Conservation (phyloP, 2,888 invertebrate genomes). For the Germaria angustata region DNA sequence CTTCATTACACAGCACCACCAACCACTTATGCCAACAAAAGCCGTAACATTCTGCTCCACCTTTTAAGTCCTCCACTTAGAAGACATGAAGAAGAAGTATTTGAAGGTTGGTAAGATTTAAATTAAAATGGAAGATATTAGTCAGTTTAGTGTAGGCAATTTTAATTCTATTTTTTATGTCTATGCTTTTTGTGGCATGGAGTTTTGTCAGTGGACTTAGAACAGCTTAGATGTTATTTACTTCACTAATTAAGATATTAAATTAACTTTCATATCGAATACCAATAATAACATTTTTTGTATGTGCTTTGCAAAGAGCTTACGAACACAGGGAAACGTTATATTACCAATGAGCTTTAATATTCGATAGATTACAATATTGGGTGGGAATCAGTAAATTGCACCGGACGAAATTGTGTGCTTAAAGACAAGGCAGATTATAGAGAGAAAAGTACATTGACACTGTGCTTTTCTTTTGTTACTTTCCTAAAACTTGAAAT, state of each 20-base stretch:
- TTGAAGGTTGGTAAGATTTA: conserved; percentile 41
- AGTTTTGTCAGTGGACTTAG: conserved; percentile 49
- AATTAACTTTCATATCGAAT: conserved; percentile 59
- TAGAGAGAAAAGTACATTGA: not conserved
- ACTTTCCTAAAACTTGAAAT: no score
- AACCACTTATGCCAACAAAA: conserved; percentile 8
- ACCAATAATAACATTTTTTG: conserved; percentile 19
- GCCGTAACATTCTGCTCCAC: not conserved
- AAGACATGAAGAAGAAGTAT: not conserved
- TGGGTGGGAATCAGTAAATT: not conserved
- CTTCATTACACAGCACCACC: conserved; percentile 14
- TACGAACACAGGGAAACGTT: conserved; percentile 17
- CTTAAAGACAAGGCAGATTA: not conserved
- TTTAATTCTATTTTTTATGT: conserved; percentile 15
- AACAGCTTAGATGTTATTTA: conserved; percentile 71
- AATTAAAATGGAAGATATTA: conserved; percentile 52
- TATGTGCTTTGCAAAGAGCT: conserved; percentile 9
- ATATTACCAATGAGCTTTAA: conserved; percentile 31
- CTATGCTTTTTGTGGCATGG: not conserved
- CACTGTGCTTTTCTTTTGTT: no score
- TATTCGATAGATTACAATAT: not conserved
- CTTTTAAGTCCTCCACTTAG: conserved; percentile 2
- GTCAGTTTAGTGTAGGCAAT: conserved; percentile 36
- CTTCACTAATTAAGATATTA: conserved; percentile 74
- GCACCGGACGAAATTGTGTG: conserved; percentile 24